Evolutionary conservation across 2,113 vertebrate genomes (phyloP).

Genomic region (Tetrao urogallus): DNA sequence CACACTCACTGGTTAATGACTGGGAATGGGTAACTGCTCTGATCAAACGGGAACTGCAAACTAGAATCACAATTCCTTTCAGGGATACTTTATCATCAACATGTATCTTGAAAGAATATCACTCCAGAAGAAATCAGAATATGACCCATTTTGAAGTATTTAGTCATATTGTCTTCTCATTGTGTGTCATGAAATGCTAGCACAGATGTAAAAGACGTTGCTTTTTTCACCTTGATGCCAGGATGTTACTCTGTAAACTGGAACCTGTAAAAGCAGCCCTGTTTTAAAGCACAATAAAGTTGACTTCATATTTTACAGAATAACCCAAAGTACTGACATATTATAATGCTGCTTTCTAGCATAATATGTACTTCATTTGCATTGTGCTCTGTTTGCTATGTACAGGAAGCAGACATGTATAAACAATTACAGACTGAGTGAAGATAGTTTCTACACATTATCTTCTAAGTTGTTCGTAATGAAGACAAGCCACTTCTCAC

Average conservation of each 20-base stretch:
- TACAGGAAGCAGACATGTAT: neutral
- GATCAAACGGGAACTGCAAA: neutral
- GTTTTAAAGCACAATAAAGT: neutral
- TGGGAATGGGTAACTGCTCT: neutral
- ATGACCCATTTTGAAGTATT: neutral
- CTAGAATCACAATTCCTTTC: neutral
- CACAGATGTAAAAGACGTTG: neutral
- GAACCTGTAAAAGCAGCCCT: neutral
- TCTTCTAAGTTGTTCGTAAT: conserved; percentile 36
- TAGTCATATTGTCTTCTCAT: neutral
- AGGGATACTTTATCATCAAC: neutral
- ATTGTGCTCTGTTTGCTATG: neutral
- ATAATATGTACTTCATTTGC: neutral
- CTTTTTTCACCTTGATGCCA: neutral
- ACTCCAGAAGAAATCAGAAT: neutral
- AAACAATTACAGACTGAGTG: neutral
- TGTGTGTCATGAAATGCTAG: neutral
- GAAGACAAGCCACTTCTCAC: conserved; percentile 32
- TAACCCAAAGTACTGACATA: neutral
- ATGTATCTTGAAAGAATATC: neutral
- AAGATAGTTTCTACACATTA: neutral
- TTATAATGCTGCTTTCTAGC: neutral
- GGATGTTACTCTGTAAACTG: neutral
- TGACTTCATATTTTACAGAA: neutral
- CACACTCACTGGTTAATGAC: neutral